A percentile compares a stretch with the other conserved stretches of the same genome.
Evolutionary conservation across 2,888 invertebrate genomes (phyloP).

Genomic region (Cataglyphis livida): DNA sequence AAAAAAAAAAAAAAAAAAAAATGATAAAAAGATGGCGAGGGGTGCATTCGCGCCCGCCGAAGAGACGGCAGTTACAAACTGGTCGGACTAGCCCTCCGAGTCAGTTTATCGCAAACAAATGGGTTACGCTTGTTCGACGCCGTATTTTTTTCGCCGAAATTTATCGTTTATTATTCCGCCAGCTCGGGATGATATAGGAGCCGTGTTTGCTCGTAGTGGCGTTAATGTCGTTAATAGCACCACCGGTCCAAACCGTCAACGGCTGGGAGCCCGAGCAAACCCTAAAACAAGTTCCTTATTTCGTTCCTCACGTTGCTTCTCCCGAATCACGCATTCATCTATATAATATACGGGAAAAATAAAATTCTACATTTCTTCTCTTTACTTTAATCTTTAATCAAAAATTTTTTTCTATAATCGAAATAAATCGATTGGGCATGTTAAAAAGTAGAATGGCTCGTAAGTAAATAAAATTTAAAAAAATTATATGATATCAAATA

Average conservation of each 20-base stretch:
- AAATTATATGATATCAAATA: neutral
- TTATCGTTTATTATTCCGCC: constrained; percentile 85
- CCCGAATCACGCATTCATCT: neutral
- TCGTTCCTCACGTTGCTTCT: neutral
- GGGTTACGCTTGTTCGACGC: constrained; percentile 84
- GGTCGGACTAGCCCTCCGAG: constrained; percentile 83
- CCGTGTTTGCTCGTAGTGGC: constrained; percentile 83
- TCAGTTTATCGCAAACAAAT: constrained; percentile 85
- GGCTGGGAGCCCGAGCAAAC: constrained; percentile 65
- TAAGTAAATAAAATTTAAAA: neutral
- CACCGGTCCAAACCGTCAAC: constrained; percentile 78
- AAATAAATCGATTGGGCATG: neutral
- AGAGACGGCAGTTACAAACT: constrained; percentile 77
- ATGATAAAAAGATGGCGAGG: constrained; percentile 63
- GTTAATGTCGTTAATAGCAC: constrained; percentile 84
- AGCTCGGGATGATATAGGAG: constrained; percentile 82
- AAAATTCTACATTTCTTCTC: neutral
- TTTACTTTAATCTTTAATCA: neutral
- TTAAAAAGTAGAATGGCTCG: neutral
- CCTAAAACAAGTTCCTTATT: constrained; percentile 65
- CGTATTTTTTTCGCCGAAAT: constrained; percentile 83
- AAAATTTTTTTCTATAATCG: too few species aligned
- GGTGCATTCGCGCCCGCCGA: constrained; percentile 47
- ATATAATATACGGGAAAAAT: neutral
- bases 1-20: constrained; percentile 15